Percentiles rank a stretch among this genome's conserved stretches.
These are phyloP conservation scores for Melikaiella ostensackeni DNA, from an alignment of 2,888 invertebrate species.

Conservation along the genomic window DNA sequence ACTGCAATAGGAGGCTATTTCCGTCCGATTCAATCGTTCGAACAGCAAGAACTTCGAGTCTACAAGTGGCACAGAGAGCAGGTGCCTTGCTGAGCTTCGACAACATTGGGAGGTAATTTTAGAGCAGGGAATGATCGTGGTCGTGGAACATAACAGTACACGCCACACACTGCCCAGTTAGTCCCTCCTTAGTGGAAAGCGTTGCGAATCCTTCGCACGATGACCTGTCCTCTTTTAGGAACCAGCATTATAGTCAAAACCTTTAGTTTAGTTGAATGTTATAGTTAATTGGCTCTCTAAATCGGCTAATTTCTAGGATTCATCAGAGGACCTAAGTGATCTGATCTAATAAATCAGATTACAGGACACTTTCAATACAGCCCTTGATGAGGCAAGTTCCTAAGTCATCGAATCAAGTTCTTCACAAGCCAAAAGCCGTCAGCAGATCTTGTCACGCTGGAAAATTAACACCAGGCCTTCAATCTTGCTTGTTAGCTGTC, in stretches of 20 bases:
- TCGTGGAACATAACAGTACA: slow-evolving; percentile 41
- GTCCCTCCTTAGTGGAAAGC: not conserved
- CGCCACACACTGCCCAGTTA: not conserved
- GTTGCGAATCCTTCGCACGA: slow-evolving; percentile 41
- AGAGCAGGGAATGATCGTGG: slow-evolving; percentile 47
- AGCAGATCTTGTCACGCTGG: not conserved
- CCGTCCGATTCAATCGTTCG: slow-evolving; percentile 48
- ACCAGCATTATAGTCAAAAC: not conserved
- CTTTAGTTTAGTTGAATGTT: not conserved
- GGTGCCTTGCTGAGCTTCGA: slow-evolving; percentile 51
- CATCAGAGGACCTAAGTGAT: too few relatives aligned
- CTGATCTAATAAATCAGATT: too few relatives aligned
- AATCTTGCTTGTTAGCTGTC: not conserved
- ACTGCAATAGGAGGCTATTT: slow-evolving; percentile 50
- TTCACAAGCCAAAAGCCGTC: not conserved
- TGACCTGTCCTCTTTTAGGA: slow-evolving; percentile 44
- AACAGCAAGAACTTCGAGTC: slow-evolving; percentile 51
- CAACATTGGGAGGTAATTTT: slow-evolving; percentile 50
- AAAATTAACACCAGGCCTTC: not conserved
- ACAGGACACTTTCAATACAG: too few relatives aligned
- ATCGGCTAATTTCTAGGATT: too few relatives aligned
- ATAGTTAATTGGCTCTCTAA: not conserved
- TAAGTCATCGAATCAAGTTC: too few relatives aligned
- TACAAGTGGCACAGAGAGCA: slow-evolving; percentile 53
- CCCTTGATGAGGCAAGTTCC: too few relatives aligned